Base-by-base conservation (phyloP, 2,888 invertebrate species). In the Cremastobaeus sp. region DNA sequence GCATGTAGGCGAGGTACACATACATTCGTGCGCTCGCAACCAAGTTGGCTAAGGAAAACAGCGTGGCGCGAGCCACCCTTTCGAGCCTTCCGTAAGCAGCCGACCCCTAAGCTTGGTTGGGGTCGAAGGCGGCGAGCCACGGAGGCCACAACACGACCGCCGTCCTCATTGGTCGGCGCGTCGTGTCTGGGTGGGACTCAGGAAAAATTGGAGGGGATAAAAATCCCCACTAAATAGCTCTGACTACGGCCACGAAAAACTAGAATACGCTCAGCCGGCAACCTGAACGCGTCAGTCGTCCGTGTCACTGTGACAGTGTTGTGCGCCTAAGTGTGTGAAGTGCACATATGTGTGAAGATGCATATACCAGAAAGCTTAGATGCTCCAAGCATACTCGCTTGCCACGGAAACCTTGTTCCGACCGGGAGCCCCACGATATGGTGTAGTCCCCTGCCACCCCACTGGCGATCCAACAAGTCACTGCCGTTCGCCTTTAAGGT, bases 401-500 rank as follows among this genome's bases (percentile, higher is more conserved):
- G 94, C 85, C 96, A 96, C 84, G 97, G 97, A n/a, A 95, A 96
- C 86, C 90, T 98, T 84, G 94, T 97, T 79, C 93, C 94, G 87
- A 99, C 99, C 20, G 98, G 97, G 48, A 96, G 96, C 74, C 99
- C 99, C 0, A 95, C 97, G 76, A 95, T 99, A 77, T 90, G 98
- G 69, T 99, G 99, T 89, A 96, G 97, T 47, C 93, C 93, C 1
- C 89, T 99, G 79, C 99, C 99, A 1, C 92, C 92, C 0, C 99
- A 99, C 87, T 99, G 99, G 99, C 91, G 99, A 72, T 97, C 94
- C 50, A 99, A 99, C 90, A 99, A 99, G 89, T 96, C 97, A 14
- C 89, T 99, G 77, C 99, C 99, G 20, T 92, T 96, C 39, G 96
- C 98, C 11, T 99, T 99, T 89, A 97, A 97, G 89, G 97, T 98